These are phyloP conservation scores for Drosophila fulvimacula DNA, from an alignment of 2,888 invertebrate species.

Conservation along the genomic window DNA sequence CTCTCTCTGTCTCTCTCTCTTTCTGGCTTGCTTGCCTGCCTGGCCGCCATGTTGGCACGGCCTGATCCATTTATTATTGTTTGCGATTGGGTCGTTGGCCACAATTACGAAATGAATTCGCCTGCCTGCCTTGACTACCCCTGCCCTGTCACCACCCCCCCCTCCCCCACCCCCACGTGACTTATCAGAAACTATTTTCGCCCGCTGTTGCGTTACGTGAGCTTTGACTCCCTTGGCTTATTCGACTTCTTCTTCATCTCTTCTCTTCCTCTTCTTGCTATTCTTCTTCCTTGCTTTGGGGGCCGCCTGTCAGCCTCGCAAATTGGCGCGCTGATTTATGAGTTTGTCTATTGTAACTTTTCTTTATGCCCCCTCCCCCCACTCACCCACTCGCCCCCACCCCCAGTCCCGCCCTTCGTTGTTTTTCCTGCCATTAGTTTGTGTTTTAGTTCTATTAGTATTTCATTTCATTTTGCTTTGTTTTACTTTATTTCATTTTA, in stretches of 20 bases:
- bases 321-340: conserved; percentile 80
- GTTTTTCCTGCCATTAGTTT: conserved; percentile 53
- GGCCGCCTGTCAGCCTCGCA: conserved; percentile 67
- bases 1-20: conserved; percentile 14
- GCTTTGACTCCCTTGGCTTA: conserved; percentile 43
- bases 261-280: background rate
- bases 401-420: background rate
- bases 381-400: background rate
- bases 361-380: background rate
- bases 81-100: conserved; percentile 76
- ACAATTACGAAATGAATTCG: conserved; percentile 84
- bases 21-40: conserved; percentile 9
- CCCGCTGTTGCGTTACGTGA: conserved; percentile 22
- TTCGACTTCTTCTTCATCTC: conserved; percentile 11
- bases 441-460: conserved; percentile 73
- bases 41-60: conserved; percentile 38
- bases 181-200: conserved; percentile 52
- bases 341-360: conserved; percentile 71
- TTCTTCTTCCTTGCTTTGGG: conserved; percentile 26
- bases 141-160: background rate
- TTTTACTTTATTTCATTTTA: conserved; percentile 60
- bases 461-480: conserved; percentile 76
- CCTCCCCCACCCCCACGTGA: background rate
- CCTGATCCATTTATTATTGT: conserved; percentile 63
- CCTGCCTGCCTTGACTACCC: conserved; percentile 56